These are phyloP conservation scores for Polypterus senegalus DNA, from an alignment of 2,113 vertebrate genomes.

Conservation along the genomic window DNA sequence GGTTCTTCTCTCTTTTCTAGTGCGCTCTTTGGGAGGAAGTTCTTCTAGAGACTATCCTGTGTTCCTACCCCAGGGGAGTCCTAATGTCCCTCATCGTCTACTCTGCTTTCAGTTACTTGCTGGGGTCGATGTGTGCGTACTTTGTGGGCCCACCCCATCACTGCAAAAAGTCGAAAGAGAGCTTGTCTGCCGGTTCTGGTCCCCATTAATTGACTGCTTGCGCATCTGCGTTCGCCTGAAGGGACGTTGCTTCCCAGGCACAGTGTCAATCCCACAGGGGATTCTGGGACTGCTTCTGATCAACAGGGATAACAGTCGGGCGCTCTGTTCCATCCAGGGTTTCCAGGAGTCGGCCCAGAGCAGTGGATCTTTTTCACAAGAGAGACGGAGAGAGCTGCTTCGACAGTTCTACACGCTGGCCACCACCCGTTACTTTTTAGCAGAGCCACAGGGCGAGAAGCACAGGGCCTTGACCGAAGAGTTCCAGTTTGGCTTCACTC, in stretches of 20 bases:
- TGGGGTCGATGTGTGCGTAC: constrained; percentile 57
- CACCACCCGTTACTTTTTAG: constrained; percentile 55
- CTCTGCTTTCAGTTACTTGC: constrained; percentile 71
- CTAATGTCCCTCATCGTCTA: constrained; percentile 71
- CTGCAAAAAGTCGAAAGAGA: constrained; percentile 51
- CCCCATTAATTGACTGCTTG: constrained; percentile 55
- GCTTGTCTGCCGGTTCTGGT: constrained; percentile 65
- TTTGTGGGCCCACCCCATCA: constrained; percentile 70
- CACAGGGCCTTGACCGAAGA: constrained; percentile 37
- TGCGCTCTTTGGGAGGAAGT: constrained; percentile 46
- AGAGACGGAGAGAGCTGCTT: constrained; percentile 53
- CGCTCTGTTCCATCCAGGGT: constrained; percentile 46
- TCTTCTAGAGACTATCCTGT: constrained; percentile 70
- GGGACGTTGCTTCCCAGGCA: constrained; percentile 42
- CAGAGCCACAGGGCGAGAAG: constrained; percentile 20
- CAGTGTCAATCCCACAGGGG: constrained; percentile 47
- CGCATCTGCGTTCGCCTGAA: constrained; percentile 47
- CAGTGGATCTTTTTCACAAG: constrained; percentile 21
- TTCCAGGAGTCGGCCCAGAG: not conserved
- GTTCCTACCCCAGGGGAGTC: constrained; percentile 79
- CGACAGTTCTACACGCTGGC: constrained; percentile 64
- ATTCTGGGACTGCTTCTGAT: constrained; percentile 65
- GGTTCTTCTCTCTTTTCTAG: constrained; percentile 60
- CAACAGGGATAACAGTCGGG: constrained; percentile 61
- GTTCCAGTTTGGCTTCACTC: constrained; percentile 48